Conservation (phyloP, 1,140 invertebrate genomes). For the Charaxes varanes region DNA sequence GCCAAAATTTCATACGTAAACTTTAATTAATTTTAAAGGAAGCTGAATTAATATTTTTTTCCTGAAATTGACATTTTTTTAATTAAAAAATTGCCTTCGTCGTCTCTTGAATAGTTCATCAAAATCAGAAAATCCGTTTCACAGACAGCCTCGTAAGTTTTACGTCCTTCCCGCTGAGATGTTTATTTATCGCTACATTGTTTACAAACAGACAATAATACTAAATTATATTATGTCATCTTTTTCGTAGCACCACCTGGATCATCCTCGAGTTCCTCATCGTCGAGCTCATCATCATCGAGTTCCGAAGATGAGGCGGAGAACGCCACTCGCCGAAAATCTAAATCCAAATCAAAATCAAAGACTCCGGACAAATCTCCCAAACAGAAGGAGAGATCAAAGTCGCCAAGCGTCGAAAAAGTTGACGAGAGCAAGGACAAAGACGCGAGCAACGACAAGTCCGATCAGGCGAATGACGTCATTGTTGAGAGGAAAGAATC, state of each 20-base stretch:
- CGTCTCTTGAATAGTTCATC: too few relatives aligned
- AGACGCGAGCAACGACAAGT: constrained; percentile 65
- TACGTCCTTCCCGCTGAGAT: too few relatives aligned
- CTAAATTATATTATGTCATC: too few relatives aligned
- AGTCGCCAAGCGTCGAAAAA: constrained; percentile 47
- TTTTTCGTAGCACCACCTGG: constrained; percentile 55
- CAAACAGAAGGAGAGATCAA: constrained; percentile 45
- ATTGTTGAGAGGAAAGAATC: constrained; percentile 76
- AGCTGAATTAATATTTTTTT: too few relatives aligned
- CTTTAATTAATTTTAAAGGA: too few relatives aligned
- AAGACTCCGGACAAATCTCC: constrained; percentile 56
- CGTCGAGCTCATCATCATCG: constrained; percentile 62
- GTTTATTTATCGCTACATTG: too few relatives aligned
- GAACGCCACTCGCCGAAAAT: constrained; percentile 43
- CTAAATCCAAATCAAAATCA: constrained; percentile 54
- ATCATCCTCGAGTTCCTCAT: constrained; percentile 62
- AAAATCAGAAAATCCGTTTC: too few relatives aligned
- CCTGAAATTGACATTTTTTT: too few relatives aligned
- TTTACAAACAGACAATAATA: too few relatives aligned
- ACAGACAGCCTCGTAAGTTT: too few relatives aligned
- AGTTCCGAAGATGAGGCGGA: constrained; percentile 63
- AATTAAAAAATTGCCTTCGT: too few relatives aligned
- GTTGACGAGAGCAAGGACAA: constrained; percentile 44
- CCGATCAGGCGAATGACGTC: constrained; percentile 45
- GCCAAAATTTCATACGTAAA: too few relatives aligned